phyloP scores from a whole-genome alignment of 1,140 invertebrate species.

The Papilio dardanus region DNA sequence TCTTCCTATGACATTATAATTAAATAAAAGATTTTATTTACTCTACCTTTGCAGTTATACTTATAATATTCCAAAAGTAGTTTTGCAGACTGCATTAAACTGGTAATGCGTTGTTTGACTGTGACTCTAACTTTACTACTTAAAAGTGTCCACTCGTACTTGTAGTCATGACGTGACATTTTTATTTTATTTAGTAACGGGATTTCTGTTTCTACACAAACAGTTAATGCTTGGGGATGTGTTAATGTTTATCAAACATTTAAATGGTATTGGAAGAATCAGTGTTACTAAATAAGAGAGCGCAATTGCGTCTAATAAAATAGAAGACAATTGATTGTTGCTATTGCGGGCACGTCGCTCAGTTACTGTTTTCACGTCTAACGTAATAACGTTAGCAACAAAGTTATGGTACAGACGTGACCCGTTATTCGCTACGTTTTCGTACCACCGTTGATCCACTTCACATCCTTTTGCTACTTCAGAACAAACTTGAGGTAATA shows the following conservation, averaged over 20 bases:
- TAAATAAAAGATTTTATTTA: neutral
- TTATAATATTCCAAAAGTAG: constrained; percentile 44
- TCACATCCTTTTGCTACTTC: constrained; percentile 36
- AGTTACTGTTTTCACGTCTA: constrained; percentile 81
- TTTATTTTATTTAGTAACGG: constrained; percentile 38
- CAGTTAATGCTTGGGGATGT: neutral
- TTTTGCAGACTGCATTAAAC: constrained; percentile 50
- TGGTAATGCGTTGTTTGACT: constrained; percentile 49
- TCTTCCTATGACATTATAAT: neutral
- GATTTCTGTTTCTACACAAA: constrained; percentile 13
- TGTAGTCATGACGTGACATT: constrained; percentile 46
- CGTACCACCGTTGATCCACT: constrained; percentile 51
- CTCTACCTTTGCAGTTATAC: neutral
- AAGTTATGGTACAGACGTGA: constrained; percentile 78
- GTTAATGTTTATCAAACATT: neutral
- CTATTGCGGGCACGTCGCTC: constrained; percentile 77
- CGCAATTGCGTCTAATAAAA: constrained; percentile 63
- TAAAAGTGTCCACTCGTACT: constrained; percentile 53
- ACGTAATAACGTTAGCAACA: constrained; percentile 78
- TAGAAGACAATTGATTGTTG: constrained; percentile 77
- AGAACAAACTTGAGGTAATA: constrained; percentile 19
- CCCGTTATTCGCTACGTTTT: constrained; percentile 56
- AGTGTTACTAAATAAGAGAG: constrained; percentile 52
- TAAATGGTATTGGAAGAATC: constrained; percentile 52
- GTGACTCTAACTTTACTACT: constrained; percentile 55